Evolutionary conservation across 2,797 vertebrate genomes (phyloP), one percentile per base, ranked within the genome.

Genomic region (Betta splendens): DNA sequence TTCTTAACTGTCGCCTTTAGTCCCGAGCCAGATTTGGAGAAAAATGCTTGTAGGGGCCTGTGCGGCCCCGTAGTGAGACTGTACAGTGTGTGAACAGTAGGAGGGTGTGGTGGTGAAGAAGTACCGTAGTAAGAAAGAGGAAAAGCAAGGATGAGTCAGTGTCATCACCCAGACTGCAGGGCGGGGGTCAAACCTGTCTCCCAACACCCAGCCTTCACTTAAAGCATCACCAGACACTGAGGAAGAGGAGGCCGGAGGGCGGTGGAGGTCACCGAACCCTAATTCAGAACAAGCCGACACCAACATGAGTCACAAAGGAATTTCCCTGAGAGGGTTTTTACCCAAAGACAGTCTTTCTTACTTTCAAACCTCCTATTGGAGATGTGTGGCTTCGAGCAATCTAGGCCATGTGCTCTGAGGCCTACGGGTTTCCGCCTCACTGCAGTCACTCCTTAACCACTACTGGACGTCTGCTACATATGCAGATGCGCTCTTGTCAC

Each of bases 271-370:
- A 82, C 80, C 77, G 82, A 84, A 80, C 57, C 60, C 46, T 22
- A 32, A 80, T 65, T 73, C 64, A 67, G 69, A 79, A 61, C 33
- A 50, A 71, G 50, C 68, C 45, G 9, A 60, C 74, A 78, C 51
- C 68, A 53, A 50, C 35, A 23, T 26, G 87, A 88, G 77, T 88
- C 87, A 90, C 75, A 48, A 48, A 88, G 85, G 85, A 87, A 84
- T 85, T 85, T 78, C 80, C 87, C 80, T 20, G 51, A 65, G 54
- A 77, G 70, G 66, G 33, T 80, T 83, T 75, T 72, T 69, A 69
- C 79, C 68, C 75, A 75, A 73, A 74, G 59, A 60, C 65, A 51
- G 48, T 74, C 44, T 69, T 72, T 68, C 45, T 58, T 58, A 60
- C 58, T 65, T 60, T 80, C 54, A 44, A n/a, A 22, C 67, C 73